Evolutionary conservation across 2,113 vertebrate genomes (phyloP).

Genomic region (Sula dactylatra): DNA sequence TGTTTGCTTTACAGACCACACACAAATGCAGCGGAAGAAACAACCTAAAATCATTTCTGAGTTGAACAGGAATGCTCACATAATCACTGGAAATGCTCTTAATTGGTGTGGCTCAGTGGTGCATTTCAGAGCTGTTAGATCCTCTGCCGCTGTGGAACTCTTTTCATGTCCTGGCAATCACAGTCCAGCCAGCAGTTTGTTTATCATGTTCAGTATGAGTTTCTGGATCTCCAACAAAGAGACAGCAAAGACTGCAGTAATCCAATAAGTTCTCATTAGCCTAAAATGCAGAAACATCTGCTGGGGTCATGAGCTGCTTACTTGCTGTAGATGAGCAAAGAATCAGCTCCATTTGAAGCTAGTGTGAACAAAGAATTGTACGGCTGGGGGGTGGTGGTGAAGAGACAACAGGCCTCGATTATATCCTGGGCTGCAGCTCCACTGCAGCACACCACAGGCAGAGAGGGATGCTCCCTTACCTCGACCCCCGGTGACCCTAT

Average conservation of each 20-base stretch:
- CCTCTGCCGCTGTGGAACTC: conserved; percentile 16
- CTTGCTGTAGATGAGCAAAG: background rate
- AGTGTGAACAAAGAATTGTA: background rate
- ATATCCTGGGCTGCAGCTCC: background rate
- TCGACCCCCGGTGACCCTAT: background rate
- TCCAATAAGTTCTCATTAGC: conserved; percentile 70
- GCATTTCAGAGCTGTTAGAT: conserved; percentile 22
- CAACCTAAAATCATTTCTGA: background rate
- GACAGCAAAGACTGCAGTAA: conserved; percentile 53
- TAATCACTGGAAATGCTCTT: conserved; percentile 50
- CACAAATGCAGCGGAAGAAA: background rate
- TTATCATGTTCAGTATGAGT: conserved; percentile 40
- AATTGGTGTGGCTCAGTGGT: conserved; percentile 41
- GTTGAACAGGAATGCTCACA: background rate
- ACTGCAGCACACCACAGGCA: background rate
- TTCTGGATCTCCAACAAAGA: conserved; percentile 59
- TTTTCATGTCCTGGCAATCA: conserved; percentile 34
- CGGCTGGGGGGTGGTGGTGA: background rate
- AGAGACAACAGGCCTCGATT: background rate
- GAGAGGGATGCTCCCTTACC: background rate
- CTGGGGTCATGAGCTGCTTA: conserved; percentile 6
- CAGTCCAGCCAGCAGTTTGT: conserved; percentile 30
- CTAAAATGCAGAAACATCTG: conserved; percentile 63
- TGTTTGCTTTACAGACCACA: background rate
- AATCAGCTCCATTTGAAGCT: background rate